Evolutionary conservation across 2,113 vertebrate species (phyloP), one percentile per base, ranked within the genome.

Genomic region (Leiothrix lutea): DNA sequence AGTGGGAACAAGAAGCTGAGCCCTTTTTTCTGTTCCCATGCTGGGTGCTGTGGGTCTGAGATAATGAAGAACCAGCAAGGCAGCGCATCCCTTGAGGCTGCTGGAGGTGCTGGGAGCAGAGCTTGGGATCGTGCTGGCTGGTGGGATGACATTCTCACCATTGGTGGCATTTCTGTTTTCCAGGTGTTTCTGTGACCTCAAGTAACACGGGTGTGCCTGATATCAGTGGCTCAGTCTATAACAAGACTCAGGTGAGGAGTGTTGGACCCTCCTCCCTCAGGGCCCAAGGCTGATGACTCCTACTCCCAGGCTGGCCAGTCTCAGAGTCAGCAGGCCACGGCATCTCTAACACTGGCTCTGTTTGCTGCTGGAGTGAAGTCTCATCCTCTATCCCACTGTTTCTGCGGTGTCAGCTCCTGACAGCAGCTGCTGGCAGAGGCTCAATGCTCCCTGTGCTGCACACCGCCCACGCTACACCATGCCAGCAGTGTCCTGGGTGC

Each of bases 191-290:
- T 8, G 99, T 98, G 92, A 99, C 99, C 82, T 99, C 98, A 86
- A 98, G 96, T 95, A 98, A 98, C 96, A 97, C 98, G 62, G 99
- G 99, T 93, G 98, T 99, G 35, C 99, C 99, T 85, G 99, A 99
- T 75, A 98, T 99, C 97, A 98, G 98, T 78, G 99, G 98, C 90
- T 98, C 99, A 38, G 99, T 99, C 95, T 99, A 99, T 97, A 99
- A 98, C 93, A 99, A 99, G 97, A 98, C 98, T 90, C 99, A 99
- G 99, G 99, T 99, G 81, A 98, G 97, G 57, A 57, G 6, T 0
- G 6, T 33, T 70, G 74, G 58, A 66, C 38, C 31, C 15, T 56
- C 29, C 10, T 65, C 33, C 18, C 4, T 18, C 44, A 25, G 25
- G 28, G 67, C 61, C 45, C 28, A 19, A 60, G 56, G 35, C 38